Percentiles rank a stretch among this genome's conserved stretches.
phyloP scores from a whole-genome alignment of 2,797 vertebrate species.

The Adelosebastes latens region DNA sequence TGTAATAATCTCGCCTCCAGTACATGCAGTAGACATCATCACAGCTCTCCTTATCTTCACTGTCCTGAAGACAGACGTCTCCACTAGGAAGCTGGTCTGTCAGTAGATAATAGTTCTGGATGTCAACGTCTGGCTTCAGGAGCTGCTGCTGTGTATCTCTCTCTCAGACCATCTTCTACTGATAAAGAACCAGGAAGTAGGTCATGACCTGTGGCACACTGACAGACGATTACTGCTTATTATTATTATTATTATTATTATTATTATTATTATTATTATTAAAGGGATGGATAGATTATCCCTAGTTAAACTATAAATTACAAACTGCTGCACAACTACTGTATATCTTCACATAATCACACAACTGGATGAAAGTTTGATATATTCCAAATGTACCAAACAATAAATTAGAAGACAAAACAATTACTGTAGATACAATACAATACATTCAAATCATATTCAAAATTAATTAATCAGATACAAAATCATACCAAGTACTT shows the following conservation, averaged over 20 bases:
- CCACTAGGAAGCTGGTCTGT: conserved; percentile 10
- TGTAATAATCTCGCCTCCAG: neutral
- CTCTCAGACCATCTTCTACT: neutral
- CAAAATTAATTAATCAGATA: neutral
- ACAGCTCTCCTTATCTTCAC: neutral
- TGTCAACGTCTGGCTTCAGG: neutral
- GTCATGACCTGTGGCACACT: conserved; percentile 7
- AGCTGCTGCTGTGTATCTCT: conserved; percentile 4
- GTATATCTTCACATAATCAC: neutral
- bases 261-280: neutral
- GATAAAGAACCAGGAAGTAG: neutral
- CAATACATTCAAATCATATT: neutral
- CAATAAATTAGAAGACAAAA: neutral
- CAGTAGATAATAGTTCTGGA: neutral
- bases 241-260: neutral
- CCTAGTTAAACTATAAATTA: neutral
- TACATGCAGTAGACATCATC: neutral
- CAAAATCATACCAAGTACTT: neutral
- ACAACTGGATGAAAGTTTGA: neutral
- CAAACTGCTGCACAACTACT: neutral
- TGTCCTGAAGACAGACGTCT: neutral
- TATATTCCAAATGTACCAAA: neutral
- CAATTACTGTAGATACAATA: too few relatives aligned
- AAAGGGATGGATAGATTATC: neutral
- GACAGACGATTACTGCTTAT: neutral